Conservation (phyloP, 2,797 vertebrate genomes). For the Molossus molossus region DNA sequence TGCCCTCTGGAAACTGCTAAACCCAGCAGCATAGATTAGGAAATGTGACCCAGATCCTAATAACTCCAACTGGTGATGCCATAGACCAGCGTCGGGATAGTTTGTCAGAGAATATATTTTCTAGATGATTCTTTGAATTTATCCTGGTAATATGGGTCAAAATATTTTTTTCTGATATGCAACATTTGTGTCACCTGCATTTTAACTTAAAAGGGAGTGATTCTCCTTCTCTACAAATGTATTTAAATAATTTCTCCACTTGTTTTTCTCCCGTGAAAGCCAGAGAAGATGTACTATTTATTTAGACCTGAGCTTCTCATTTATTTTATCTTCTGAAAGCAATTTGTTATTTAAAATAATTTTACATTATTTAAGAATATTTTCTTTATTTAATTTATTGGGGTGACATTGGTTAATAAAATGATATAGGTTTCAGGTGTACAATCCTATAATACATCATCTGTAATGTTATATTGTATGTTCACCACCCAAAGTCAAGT, state of each 20-base stretch:
- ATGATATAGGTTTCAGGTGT: neutral
- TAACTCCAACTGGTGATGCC: neutral
- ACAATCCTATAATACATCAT: neutral
- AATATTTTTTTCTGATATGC: constrained; percentile 60
- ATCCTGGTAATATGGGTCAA: constrained; percentile 32
- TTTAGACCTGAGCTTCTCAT: neutral
- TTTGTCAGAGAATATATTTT: constrained; percentile 1
- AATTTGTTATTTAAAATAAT: neutral
- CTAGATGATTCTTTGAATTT: constrained; percentile 64
- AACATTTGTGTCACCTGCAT: constrained; percentile 58
- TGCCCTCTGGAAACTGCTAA: neutral
- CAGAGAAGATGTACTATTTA: constrained; percentile 24
- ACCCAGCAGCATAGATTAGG: neutral
- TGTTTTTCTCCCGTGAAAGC: constrained; percentile 58
- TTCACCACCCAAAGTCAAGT: neutral
- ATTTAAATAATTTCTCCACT: constrained; percentile 47
- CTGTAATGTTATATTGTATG: neutral
- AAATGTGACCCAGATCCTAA: neutral
- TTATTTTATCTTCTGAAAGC: neutral
- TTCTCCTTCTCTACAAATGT: constrained; percentile 56
- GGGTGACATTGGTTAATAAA: neutral
- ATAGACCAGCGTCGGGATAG: neutral
- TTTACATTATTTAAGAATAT: neutral
- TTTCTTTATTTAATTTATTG: neutral
- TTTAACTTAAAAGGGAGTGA: constrained; percentile 3